Conservation (phyloP, 1,140 invertebrate species). For the Listronotus oregonensis region DNA sequence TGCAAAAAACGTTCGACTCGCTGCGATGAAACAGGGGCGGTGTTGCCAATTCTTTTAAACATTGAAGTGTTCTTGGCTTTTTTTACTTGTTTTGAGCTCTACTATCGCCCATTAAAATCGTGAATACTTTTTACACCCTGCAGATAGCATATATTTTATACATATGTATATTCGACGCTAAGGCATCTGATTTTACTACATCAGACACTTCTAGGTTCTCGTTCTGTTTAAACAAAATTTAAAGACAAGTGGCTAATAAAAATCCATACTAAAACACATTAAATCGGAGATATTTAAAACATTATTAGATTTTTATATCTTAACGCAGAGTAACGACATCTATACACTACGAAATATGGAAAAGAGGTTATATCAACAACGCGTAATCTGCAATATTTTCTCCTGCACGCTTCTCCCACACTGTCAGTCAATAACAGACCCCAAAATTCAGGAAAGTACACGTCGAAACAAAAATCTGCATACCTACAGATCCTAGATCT, state of each 20-base stretch:
- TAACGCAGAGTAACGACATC: conserved; percentile 1
- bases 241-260: neutral
- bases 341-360: conserved; percentile 20
- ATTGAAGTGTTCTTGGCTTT: too few species aligned
- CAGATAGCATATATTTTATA: too few species aligned
- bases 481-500: neutral
- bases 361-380: conserved; percentile 9
- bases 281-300: conserved; percentile 9
- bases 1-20: too few species aligned
- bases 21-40: too few species aligned
- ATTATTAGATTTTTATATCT: conserved; percentile 1
- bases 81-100: too few species aligned
- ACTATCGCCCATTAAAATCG: too few species aligned
- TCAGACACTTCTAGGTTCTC: too few species aligned
- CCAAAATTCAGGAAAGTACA: conserved; percentile 4
- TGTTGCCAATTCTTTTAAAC: too few species aligned
- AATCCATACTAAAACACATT: neutral
- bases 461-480: neutral
- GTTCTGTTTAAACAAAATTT: too few species aligned
- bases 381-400: conserved; percentile 2
- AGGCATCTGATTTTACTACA: too few species aligned
- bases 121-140: too few species aligned
- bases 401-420: conserved; percentile 28
- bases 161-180: too few species aligned
- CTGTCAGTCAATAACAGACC: conserved; percentile 35